These are phyloP conservation scores for Stratiomys singularior DNA, from an alignment of 2,888 invertebrate species.

Conservation along the genomic window DNA sequence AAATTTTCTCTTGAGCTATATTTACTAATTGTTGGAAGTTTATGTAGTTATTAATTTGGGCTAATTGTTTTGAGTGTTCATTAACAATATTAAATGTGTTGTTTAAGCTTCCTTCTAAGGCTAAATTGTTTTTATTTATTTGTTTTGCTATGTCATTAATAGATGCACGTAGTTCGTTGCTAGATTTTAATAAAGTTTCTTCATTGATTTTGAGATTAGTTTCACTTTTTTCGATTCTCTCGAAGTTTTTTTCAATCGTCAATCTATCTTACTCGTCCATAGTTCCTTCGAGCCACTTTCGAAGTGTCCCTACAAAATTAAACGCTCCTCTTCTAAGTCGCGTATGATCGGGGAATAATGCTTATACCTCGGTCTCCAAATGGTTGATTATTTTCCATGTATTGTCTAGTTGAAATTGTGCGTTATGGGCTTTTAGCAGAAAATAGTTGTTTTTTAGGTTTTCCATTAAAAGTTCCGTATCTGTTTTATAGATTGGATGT, in stretches of 20 bases:
- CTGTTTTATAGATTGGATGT: conserved; percentile 24
- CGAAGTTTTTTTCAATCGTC: not conserved
- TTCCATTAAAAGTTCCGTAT: not conserved
- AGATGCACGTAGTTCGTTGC: conserved; percentile 9
- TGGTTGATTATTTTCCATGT: conserved; percentile 3
- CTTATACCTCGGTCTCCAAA: not conserved
- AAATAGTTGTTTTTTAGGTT: not conserved
- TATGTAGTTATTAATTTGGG: conserved; percentile 3
- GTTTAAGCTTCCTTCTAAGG: not conserved
- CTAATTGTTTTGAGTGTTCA: not conserved
- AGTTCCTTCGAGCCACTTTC: conserved; percentile 3
- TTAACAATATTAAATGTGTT: not conserved
- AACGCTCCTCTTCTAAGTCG: not conserved
- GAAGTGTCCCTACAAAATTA: conserved; percentile 11
- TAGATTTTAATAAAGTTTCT: not conserved
- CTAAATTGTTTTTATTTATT: conserved; percentile 27
- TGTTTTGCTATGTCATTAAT: conserved; percentile 17
- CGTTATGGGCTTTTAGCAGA: not conserved
- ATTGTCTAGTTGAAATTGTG: not conserved
- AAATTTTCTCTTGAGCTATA: conserved; percentile 16
- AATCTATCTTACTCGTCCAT: conserved; percentile 8
- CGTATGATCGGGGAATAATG: not conserved
- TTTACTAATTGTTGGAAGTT: conserved; percentile 8
- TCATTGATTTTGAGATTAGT: conserved; percentile 13
- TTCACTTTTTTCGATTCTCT: not conserved